A percentile compares a stretch with the other conserved stretches of the same genome.
phyloP scores from a whole-genome alignment of 2,797 vertebrate species.

The Xerus rutilus region DNA sequence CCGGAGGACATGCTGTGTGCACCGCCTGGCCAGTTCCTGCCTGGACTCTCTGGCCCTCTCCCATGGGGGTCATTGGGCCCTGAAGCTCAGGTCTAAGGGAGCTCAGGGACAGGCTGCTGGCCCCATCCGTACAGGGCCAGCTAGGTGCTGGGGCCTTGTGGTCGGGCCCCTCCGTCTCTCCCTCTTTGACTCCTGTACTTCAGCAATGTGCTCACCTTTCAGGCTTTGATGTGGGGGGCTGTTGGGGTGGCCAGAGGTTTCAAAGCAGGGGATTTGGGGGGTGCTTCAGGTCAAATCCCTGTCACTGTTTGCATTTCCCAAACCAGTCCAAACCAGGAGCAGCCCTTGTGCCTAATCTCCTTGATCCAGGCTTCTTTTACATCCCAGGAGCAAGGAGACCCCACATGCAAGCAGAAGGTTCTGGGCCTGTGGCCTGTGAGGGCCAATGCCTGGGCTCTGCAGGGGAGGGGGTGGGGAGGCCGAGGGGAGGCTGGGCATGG shows the following conservation, averaged over 20 bases:
- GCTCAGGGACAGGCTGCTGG: background rate
- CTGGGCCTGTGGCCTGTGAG: background rate
- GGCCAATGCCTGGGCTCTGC: too few relatives aligned
- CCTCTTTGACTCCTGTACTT: background rate
- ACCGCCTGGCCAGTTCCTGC: background rate
- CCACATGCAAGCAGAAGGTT: background rate
- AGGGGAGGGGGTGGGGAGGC: background rate
- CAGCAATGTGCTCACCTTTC: background rate
- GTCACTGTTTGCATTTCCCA: background rate
- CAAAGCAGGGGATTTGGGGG: too few relatives aligned
- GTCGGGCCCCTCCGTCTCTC: background rate
- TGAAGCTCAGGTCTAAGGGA: too few relatives aligned
- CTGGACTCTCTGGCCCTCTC: too few relatives aligned
- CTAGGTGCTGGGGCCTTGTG: rapidly evolving
- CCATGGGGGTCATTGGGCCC: too few relatives aligned
- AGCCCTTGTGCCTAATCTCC: background rate
- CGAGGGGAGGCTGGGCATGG: background rate
- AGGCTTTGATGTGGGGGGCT: background rate
- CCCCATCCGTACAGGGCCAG: background rate
- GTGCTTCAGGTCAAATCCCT: background rate
- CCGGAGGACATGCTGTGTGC: background rate
- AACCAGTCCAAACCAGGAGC: background rate
- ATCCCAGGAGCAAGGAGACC: background rate
- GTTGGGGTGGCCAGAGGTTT: background rate
- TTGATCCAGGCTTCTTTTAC: too few relatives aligned